Evolutionary conservation across 2,113 vertebrate genomes (phyloP).

Genomic region (Hippocampus mohnikei): DNA sequence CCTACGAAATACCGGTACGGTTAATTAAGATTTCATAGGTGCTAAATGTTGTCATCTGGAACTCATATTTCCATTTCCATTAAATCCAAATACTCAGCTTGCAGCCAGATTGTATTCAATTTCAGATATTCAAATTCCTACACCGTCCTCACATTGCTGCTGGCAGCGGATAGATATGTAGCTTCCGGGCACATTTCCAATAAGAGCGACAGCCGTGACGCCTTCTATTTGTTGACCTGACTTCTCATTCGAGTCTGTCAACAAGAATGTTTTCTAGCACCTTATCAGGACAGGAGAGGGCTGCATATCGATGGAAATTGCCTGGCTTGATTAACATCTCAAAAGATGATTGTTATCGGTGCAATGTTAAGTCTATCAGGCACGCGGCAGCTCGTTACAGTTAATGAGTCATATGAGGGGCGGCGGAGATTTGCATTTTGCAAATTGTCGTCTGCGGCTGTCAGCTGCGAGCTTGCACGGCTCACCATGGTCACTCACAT

Average conservation of each 20-base stretch:
- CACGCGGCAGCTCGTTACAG: slow-evolving; percentile 46
- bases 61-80: neutral
- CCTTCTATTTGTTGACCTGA: slow-evolving; percentile 47
- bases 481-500: neutral
- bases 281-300: slow-evolving; percentile 51
- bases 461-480: slow-evolving; percentile 1
- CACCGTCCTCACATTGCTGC: neutral
- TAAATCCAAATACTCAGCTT: neutral
- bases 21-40: neutral
- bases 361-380: slow-evolving; percentile 59
- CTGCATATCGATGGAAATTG: slow-evolving; percentile 54
- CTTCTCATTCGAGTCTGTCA: slow-evolving; percentile 39
- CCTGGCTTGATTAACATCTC: slow-evolving; percentile 51
- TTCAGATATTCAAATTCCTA: neutral
- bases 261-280: slow-evolving; percentile 34
- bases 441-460: neutral
- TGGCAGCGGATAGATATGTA: slow-evolving; percentile 6
- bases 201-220: slow-evolving; percentile 31
- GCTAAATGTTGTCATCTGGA: neutral
- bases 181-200: slow-evolving; percentile 18
- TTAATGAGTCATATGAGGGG: slow-evolving; percentile 40
- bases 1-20: neutral
- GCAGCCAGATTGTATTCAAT: neutral
- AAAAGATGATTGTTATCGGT: slow-evolving; percentile 55
- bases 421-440: slow-evolving; percentile 8